A percentile compares a stretch with the other conserved stretches of the same genome.
phyloP scores from a whole-genome alignment of 2,888 invertebrate genomes.

The Melanophora roralis region DNA sequence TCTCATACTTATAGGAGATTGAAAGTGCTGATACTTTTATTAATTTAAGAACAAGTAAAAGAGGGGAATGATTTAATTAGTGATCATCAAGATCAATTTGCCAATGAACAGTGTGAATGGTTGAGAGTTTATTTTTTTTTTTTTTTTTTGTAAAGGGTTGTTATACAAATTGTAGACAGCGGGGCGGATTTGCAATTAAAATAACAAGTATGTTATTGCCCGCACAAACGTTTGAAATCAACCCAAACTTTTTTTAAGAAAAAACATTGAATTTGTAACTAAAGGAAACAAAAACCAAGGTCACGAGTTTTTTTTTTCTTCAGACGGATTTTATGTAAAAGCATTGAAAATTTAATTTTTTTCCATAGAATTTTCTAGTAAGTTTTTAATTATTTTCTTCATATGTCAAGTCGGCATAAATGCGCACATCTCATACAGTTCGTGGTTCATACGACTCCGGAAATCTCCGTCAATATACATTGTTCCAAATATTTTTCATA shows the following conservation, averaged over 20 bases:
- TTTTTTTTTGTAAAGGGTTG: not conserved
- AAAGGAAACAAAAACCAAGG: not conserved
- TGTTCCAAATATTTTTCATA: too few relatives aligned
- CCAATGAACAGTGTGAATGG: slow-evolving; percentile 7
- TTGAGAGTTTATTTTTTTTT: not conserved
- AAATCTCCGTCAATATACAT: too few relatives aligned
- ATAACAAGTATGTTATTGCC: slow-evolving; percentile 67
- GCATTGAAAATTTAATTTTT: too few relatives aligned
- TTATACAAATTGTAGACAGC: not conserved
- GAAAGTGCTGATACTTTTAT: slow-evolving; percentile 1
- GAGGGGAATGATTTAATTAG: slow-evolving; percentile 34
- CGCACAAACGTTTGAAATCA: not conserved
- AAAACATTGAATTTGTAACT: not conserved
- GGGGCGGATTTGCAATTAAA: slow-evolving; percentile 67
- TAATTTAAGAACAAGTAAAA: slow-evolving; percentile 42
- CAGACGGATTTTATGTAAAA: too few relatives aligned
- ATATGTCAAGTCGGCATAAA: too few relatives aligned
- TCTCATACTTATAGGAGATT: not conserved
- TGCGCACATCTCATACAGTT: too few relatives aligned
- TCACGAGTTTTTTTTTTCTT: too few relatives aligned
- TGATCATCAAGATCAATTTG: slow-evolving; percentile 46
- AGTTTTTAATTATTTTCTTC: too few relatives aligned
- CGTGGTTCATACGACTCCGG: too few relatives aligned
- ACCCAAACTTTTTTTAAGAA: not conserved
- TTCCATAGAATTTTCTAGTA: too few relatives aligned